Base-by-base conservation (phyloP, 1,140 invertebrate species). In the Drosophila subobscura region DNA sequence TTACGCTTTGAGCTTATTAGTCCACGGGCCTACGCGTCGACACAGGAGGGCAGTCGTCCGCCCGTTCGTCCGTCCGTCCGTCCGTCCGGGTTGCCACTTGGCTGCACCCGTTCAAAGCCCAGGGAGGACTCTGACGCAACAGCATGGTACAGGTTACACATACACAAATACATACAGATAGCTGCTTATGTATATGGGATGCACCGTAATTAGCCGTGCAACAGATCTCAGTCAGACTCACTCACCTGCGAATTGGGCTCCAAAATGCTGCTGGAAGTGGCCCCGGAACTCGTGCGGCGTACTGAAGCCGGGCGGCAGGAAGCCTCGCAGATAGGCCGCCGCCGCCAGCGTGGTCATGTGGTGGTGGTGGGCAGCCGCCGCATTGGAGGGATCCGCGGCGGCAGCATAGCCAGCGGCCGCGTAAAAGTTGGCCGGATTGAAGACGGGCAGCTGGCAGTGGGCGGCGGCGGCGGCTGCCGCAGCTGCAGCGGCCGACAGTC, bases 371-470 rank as follows among this genome's bases (percentile, higher is more conserved):
- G 90, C 90, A 12, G 90, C 90, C 5, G 81, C 89, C 4, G 89
- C 84, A 8, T 85, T 70, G 8, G 74, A 72, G 0, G 85, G 85
- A 63, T 80, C 85, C 12, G 86, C 81, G 23, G 85, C 84, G 25
- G 84, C 89, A 1, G 89, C 86, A 50, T 91, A 91, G 42, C 90
- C 90, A 74, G 90, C 90, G 76, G 86, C 86, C 2, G 90, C 90
- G 70, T 91, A 91, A 51, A 91, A 91, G 57, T 90, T 91, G 22
- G 90, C 90, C 60, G 90, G 90, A 88, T 91, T 91, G 59, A 91
- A 91, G 1, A 91, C 90, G 41, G 90, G 90, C 73, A 91, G 60
- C 59, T 91, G 90, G 50, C 89, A 91, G 66, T 90, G 90, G 72
- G 90, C 86, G 53, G 89, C 86, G 2, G 90, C 90, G 5, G 90